A percentile compares a stretch with the other conserved stretches of the same genome.
These are phyloP conservation scores for Linepithema humile DNA, from an alignment of 1,140 invertebrate genomes.

Conservation along the genomic window DNA sequence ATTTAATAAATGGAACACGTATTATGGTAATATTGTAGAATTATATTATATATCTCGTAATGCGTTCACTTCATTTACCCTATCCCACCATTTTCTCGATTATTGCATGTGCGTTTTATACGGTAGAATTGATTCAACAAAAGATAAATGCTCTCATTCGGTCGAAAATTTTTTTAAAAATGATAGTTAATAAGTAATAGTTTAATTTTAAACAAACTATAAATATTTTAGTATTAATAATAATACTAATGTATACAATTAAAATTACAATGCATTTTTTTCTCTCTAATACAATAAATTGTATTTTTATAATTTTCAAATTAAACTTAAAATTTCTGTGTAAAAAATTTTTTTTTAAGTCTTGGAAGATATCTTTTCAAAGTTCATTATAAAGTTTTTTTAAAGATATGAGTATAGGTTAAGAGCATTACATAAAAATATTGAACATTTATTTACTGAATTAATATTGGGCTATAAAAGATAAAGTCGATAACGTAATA, in stretches of 20 bases:
- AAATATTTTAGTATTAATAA: neutral
- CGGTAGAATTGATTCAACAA: no score
- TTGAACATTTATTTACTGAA: neutral
- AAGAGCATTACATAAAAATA: no score
- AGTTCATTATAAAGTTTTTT: no score
- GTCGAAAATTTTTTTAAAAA: neutral
- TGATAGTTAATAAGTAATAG: neutral
- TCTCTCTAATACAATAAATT: no score
- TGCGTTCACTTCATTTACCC: slow-evolving; percentile 35
- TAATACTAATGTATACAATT: neutral
- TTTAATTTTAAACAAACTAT: neutral
- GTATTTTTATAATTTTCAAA: no score
- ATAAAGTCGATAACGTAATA: neutral
- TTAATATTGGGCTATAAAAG: neutral
- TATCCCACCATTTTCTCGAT: neutral
- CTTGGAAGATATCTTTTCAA: no score
- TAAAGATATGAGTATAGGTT: neutral
- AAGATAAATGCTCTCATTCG: neutral
- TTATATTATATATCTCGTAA: slow-evolving; percentile 49
- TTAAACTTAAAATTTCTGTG: no score
- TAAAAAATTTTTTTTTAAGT: no score
- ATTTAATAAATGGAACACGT: slow-evolving; percentile 84
- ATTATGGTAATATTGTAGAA: slow-evolving; percentile 76
- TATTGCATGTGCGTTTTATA: no score
- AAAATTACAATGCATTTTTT: neutral